These are phyloP conservation scores for Nomada lathburiana DNA, from an alignment of 2,888 invertebrate genomes.

Conservation along the genomic window DNA sequence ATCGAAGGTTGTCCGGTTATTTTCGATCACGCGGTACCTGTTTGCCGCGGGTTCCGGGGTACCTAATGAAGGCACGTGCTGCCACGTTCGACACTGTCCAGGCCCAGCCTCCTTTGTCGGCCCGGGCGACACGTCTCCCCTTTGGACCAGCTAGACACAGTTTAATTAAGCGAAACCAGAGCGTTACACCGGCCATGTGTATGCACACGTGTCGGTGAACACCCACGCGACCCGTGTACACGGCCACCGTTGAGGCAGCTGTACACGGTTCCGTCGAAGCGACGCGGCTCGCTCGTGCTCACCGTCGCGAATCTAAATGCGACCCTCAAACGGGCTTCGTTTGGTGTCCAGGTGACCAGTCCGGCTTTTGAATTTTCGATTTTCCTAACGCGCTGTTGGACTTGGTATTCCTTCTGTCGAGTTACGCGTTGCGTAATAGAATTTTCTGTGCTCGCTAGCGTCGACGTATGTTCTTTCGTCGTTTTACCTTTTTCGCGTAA, in stretches of 20 bases:
- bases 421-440: neutral
- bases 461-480: no score
- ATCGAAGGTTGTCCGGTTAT: constrained; percentile 66
- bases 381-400: neutral
- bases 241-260: constrained; percentile 37
- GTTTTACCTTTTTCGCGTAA: no score
- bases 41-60: constrained; percentile 44
- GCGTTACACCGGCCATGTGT: constrained; percentile 65
- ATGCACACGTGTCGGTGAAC: constrained; percentile 68
- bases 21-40: constrained; percentile 72
- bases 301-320: constrained; percentile 61
- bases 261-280: constrained; percentile 40
- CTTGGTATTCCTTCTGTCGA: neutral
- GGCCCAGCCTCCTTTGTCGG: constrained; percentile 69
- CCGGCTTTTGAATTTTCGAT: neutral
- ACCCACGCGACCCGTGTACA: constrained; percentile 50
- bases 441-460: neutral
- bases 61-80: constrained; percentile 80
- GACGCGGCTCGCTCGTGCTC: constrained; percentile 42
- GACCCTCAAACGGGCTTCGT: constrained; percentile 4
- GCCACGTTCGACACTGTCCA: constrained; percentile 37
- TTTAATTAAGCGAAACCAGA: constrained; percentile 81
- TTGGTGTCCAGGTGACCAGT: neutral
- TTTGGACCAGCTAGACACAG: constrained; percentile 76
- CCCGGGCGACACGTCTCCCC: constrained; percentile 68